A percentile compares a stretch with the other conserved stretches of the same genome.
phyloP scores from a whole-genome alignment of 92 coral and sea anemone genomes.

The Bergia puertoricense region DNA sequence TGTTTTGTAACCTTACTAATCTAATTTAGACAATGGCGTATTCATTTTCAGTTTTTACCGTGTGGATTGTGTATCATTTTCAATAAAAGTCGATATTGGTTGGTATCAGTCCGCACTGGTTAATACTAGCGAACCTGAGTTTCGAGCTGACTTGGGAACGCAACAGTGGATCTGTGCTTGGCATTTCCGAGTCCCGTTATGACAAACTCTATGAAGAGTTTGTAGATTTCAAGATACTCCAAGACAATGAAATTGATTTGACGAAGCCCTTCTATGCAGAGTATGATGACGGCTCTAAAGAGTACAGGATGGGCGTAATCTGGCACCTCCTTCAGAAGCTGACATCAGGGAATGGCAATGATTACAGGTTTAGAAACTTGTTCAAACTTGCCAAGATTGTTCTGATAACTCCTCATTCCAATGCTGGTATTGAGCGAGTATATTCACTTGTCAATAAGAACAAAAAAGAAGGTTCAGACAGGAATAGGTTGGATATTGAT shows the following conservation, averaged over 20 bases:
- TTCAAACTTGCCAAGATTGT: constrained; percentile 47
- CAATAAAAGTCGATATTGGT: too few species aligned
- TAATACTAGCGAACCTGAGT: too few species aligned
- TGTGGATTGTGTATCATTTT: too few species aligned
- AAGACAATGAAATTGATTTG: constrained; percentile 44
- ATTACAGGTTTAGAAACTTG: constrained; percentile 44
- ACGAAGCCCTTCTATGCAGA: constrained; percentile 29
- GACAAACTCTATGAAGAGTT: constrained; percentile 45
- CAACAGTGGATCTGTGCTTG: constrained; percentile 39
- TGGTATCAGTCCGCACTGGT: too few species aligned
- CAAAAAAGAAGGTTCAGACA: constrained; percentile 45
- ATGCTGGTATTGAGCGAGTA: constrained; percentile 54
- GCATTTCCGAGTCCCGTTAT: constrained; percentile 33
- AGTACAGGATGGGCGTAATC: constrained; percentile 50
- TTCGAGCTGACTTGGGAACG: too few species aligned
- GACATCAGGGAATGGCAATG: constrained; percentile 46
- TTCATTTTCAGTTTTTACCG: too few species aligned
- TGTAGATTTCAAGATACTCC: constrained; percentile 45
- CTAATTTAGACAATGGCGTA: too few species aligned
- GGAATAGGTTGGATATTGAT: constrained; percentile 49
- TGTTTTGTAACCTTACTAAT: too few species aligned
- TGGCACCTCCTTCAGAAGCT: constrained; percentile 47
- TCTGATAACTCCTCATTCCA: constrained; percentile 44
- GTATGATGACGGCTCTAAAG: constrained; percentile 52
- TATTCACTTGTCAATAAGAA: constrained; percentile 54